phyloP scores from a whole-genome alignment of 2,113 vertebrate species.

The Strix aluco region DNA sequence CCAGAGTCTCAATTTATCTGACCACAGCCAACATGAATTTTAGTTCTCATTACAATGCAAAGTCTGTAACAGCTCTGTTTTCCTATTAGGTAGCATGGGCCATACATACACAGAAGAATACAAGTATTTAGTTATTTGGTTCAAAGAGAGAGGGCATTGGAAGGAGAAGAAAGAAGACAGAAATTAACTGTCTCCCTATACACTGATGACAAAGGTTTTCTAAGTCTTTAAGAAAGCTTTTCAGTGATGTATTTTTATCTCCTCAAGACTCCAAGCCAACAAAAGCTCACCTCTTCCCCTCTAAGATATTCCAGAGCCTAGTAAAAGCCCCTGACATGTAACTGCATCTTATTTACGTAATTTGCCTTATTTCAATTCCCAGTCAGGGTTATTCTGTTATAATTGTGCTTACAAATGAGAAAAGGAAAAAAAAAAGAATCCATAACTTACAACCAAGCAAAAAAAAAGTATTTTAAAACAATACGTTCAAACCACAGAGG shows the following conservation, averaged over 20 bases:
- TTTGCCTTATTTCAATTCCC: not conserved
- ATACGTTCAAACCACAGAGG: not conserved
- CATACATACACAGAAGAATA: not conserved
- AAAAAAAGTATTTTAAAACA: not conserved
- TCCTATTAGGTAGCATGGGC: not conserved
- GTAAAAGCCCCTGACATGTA: not conserved
- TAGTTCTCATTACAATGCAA: not conserved
- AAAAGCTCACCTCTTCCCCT: not conserved
- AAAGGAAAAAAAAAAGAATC: not conserved
- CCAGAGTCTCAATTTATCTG: not conserved
- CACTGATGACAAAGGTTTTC: not conserved
- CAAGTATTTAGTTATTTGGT: rapidly evolving
- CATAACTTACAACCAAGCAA: not conserved
- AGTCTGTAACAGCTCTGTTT: not conserved
- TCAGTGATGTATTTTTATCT: not conserved
- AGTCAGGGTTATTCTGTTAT: not conserved
- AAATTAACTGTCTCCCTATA: not conserved
- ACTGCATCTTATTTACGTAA: not conserved
- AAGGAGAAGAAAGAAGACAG: not conserved
- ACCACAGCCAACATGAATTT: not conserved
- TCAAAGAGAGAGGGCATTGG: not conserved
- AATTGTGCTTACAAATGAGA: not conserved
- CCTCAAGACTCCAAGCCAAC: not conserved
- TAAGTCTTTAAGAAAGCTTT: not conserved
- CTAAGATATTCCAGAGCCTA: not conserved